These are phyloP conservation scores for Pseudomyrmex gracilis DNA, from an alignment of 1,140 invertebrate genomes.

Conservation along the genomic window DNA sequence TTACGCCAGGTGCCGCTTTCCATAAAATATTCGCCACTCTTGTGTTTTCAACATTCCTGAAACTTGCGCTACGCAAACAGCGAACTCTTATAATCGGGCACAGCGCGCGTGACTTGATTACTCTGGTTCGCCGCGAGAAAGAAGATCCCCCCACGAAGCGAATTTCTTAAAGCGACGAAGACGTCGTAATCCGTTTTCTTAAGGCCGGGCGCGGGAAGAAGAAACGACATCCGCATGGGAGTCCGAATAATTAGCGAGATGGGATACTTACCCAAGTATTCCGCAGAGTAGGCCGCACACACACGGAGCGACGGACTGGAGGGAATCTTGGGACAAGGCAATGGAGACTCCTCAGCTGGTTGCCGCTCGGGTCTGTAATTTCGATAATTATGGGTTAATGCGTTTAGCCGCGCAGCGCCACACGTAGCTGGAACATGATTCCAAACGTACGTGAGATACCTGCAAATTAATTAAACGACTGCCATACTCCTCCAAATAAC, in stretches of 20 bases:
- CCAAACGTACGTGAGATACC: slow-evolving; percentile 73
- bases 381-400: slow-evolving; percentile 81
- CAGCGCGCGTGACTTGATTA: slow-evolving; percentile 43
- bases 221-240: not conserved
- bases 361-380: slow-evolving; percentile 74
- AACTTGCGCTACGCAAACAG: slow-evolving; percentile 34
- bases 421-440: slow-evolving; percentile 72
- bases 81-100: slow-evolving; percentile 23
- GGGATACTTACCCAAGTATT: slow-evolving; percentile 68
- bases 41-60: slow-evolving; percentile 19
- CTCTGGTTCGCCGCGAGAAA: not conserved
- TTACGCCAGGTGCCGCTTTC: slow-evolving; percentile 3
- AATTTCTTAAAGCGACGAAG: slow-evolving; percentile 69
- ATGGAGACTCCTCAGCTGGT: slow-evolving; percentile 54
- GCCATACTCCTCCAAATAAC: slow-evolving; percentile 64
- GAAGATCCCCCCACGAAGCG: slow-evolving; percentile 19
- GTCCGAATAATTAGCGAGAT: slow-evolving; percentile 75
- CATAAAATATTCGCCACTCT: slow-evolving; percentile 22
- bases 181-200: slow-evolving; percentile 51
- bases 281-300: slow-evolving; percentile 59
- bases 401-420: slow-evolving; percentile 73
- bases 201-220: slow-evolving; percentile 8
- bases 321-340: slow-evolving; percentile 58
- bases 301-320: slow-evolving; percentile 26
- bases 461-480: slow-evolving; percentile 78